phyloP scores from a whole-genome alignment of 2,113 vertebrate species.

The Sula dactylatra region DNA sequence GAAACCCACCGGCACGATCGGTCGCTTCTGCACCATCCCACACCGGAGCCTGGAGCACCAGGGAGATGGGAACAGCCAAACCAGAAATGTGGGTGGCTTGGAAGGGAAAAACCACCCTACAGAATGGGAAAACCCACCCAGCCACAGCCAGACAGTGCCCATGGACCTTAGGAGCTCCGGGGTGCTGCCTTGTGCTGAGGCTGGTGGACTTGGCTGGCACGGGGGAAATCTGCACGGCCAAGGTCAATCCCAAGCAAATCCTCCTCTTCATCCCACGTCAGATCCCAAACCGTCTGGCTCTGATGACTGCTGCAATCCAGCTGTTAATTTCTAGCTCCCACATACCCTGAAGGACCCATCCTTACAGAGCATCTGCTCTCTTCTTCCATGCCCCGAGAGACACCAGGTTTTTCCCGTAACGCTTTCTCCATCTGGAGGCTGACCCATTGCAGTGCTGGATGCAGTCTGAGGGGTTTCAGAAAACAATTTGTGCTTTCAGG shows the following conservation, averaged over 20 bases:
- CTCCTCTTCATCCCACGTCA: background rate
- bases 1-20: accelerated
- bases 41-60: accelerated
- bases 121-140: background rate
- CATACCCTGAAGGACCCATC: accelerated
- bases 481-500: background rate
- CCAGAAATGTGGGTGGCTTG: background rate
- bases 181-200: background rate
- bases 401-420: background rate
- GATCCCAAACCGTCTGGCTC: background rate
- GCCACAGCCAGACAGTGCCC: accelerated
- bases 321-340: background rate
- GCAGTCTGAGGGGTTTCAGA: too few species aligned
- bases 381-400: background rate
- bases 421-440: background rate
- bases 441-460: accelerated
- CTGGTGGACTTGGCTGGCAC: background rate
- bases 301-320: background rate
- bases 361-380: background rate
- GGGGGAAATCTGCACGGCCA: background rate
- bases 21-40: background rate
- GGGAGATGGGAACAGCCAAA: background rate
- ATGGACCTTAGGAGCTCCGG: accelerated
- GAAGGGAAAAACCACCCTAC: background rate
- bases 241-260: background rate